phyloP scores from a whole-genome alignment of 53 echinoderm and acorn worm genomes.

The Pentamera pediparva region DNA sequence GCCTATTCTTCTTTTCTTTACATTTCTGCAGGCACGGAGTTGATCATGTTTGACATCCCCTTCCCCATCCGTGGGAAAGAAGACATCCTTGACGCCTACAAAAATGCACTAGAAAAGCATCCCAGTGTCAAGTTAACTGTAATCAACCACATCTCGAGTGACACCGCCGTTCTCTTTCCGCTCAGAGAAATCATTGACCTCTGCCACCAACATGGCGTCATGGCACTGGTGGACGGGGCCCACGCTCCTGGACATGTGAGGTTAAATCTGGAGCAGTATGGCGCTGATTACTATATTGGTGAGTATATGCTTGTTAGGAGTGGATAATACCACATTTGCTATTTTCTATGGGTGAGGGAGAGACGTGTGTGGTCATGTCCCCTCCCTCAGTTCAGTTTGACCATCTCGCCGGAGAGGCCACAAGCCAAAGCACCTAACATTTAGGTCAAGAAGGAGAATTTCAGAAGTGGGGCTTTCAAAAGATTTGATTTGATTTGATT shows the following conservation, averaged over 20 bases:
- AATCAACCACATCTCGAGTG: slow-evolving; percentile 17
- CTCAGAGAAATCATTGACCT: slow-evolving; percentile 18
- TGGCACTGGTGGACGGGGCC: slow-evolving; percentile 17
- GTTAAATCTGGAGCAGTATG: slow-evolving; percentile 3
- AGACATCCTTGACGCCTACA: background rate
- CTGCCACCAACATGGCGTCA: slow-evolving; percentile 2
- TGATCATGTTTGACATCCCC: background rate
- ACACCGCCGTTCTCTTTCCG: slow-evolving; percentile 1
- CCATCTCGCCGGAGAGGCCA: too few relatives aligned
- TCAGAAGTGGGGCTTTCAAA: too few relatives aligned
- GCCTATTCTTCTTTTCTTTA: too few relatives aligned
- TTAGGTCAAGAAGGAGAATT: too few relatives aligned
- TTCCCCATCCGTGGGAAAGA: slow-evolving; percentile 22
- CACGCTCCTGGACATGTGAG: slow-evolving; percentile 16
- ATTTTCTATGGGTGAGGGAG: too few relatives aligned
- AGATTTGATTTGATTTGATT: too few relatives aligned
- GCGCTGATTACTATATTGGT: slow-evolving; percentile 32
- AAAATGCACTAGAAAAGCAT: slow-evolving; percentile 3
- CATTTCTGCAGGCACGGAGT: slow-evolving; percentile 21
- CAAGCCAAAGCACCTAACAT: too few relatives aligned
- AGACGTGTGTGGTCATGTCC: too few relatives aligned
- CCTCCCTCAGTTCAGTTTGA: too few relatives aligned
- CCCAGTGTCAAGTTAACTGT: slow-evolving; percentile 12
- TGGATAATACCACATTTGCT: too few relatives aligned
- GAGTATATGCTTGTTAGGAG: too few relatives aligned